These are phyloP conservation scores for Pheosia tremula DNA, from an alignment of 2,888 invertebrate genomes.

Conservation along the genomic window DNA sequence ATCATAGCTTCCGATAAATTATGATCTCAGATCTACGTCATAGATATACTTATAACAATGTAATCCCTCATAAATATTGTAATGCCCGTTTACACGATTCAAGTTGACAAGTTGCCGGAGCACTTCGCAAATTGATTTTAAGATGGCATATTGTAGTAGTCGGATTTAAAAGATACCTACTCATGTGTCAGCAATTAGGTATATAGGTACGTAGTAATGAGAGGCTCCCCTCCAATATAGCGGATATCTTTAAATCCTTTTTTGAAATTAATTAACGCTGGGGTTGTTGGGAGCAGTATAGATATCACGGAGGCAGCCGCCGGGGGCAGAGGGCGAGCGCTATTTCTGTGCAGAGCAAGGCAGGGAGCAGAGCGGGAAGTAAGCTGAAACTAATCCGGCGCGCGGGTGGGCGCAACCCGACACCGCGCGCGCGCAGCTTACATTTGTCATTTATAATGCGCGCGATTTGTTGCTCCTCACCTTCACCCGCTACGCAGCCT, in stretches of 20 bases:
- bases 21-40: too few species aligned
- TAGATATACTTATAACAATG: too few species aligned
- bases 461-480: conserved; percentile 83
- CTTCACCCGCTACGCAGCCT: conserved; percentile 58
- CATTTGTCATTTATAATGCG: conserved; percentile 85
- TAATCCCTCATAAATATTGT: too few species aligned
- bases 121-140: too few species aligned
- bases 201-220: neutral
- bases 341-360: conserved; percentile 48
- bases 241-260: conserved; percentile 4
- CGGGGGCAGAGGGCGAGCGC: conserved; percentile 73
- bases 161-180: too few species aligned
- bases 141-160: too few species aligned
- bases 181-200: too few species aligned
- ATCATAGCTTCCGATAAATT: too few species aligned
- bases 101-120: too few species aligned
- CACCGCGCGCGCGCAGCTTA: conserved; percentile 77
- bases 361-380: conserved; percentile 70
- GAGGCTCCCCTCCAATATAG: neutral
- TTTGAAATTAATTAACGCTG: conserved; percentile 12
- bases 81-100: too few species aligned
- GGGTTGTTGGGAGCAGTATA: conserved; percentile 47
- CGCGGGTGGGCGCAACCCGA: conserved; percentile 81
- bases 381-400: conserved; percentile 80
- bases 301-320: conserved; percentile 62